Conservation (phyloP, 1,140 invertebrate genomes). For the Orussus abietinus region DNA sequence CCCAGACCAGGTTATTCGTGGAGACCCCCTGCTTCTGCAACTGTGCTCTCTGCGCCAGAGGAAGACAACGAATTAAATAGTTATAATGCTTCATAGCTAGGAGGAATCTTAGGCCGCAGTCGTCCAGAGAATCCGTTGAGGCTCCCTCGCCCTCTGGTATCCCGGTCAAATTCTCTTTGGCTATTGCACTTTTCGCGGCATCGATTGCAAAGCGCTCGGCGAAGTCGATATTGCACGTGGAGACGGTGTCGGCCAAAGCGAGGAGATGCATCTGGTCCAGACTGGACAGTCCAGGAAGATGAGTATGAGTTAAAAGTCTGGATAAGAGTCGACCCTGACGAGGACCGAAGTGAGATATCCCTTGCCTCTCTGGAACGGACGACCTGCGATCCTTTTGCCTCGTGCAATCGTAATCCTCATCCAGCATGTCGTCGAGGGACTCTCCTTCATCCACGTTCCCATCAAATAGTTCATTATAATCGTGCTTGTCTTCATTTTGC, state of each 20-base stretch:
- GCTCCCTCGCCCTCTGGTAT: conserved; percentile 62
- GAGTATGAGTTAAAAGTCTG: conserved; percentile 89
- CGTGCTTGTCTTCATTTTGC: conserved; percentile 56
- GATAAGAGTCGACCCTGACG: conserved; percentile 78
- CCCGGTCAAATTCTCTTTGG: conserved; percentile 66
- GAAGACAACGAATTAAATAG: conserved; percentile 86
- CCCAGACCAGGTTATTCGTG: conserved; percentile 95
- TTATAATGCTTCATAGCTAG: conserved; percentile 97
- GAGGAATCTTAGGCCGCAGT: conserved; percentile 94
- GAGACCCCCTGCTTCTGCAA: conserved; percentile 88
- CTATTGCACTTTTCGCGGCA: conserved; percentile 66
- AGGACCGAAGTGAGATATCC: conserved; percentile 78
- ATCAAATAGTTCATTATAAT: conserved; percentile 86
- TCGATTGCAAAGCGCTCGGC: conserved; percentile 79
- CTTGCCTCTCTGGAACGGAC: conserved; percentile 66
- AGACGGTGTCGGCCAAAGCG: conserved; percentile 95
- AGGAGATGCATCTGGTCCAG: conserved; percentile 99
- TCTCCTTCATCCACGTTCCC: conserved; percentile 73
- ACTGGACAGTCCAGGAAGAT: conserved; percentile 93
- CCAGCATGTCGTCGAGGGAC: conserved; percentile 74
- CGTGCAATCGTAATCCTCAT: conserved; percentile 62
- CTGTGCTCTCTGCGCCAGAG: conserved; percentile 78
- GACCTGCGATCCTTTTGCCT: conserved; percentile 62
- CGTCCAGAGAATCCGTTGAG: conserved; percentile 83
- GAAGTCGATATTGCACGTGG: conserved; percentile 85